Evolutionary conservation across 2,113 vertebrate genomes (phyloP).

Genomic region (Chlorodrepanis virens): DNA sequence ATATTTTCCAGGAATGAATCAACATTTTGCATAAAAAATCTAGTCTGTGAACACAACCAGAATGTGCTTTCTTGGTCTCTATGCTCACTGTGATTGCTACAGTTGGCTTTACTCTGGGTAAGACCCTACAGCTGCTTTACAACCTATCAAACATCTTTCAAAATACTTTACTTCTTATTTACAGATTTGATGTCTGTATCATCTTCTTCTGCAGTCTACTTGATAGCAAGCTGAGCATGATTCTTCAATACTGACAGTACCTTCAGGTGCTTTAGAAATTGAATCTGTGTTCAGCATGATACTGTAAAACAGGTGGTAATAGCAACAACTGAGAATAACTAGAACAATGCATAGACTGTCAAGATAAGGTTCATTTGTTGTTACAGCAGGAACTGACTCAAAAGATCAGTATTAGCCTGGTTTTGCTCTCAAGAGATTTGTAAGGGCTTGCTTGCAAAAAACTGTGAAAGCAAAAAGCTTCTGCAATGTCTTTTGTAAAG

Average conservation of each 20-base stretch:
- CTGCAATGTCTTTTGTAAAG: slow-evolving; percentile 48
- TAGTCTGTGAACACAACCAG: background rate
- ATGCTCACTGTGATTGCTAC: background rate
- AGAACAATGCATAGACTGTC: background rate
- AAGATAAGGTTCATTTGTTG: slow-evolving; percentile 36
- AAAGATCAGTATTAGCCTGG: slow-evolving; percentile 22
- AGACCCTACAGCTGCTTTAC: background rate
- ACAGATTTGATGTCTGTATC: background rate
- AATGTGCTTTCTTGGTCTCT: background rate
- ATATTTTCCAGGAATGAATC: background rate
- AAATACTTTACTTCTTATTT: slow-evolving; percentile 26
- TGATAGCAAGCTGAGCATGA: background rate
- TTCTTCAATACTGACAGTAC: slow-evolving; percentile 31
- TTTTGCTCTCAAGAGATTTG: slow-evolving; percentile 34
- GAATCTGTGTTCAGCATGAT: slow-evolving; percentile 25
- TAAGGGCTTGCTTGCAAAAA: slow-evolving; percentile 50
- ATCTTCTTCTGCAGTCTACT: slow-evolving; percentile 3
- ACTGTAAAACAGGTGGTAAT: slow-evolving; percentile 48
- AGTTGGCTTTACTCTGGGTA: background rate
- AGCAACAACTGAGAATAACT: slow-evolving; percentile 46
- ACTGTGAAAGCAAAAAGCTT: slow-evolving; percentile 17
- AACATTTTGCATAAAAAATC: background rate
- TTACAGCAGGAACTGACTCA: slow-evolving; percentile 36
- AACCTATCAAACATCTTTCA: background rate
- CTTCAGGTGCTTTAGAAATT: slow-evolving; percentile 56